Percentiles rank a stretch among this genome's conserved stretches.
These are phyloP conservation scores for rat (Rattus norvegicus) DNA, from an alignment of 2,113 vertebrate genomes.

Conservation along the genomic window GRCr8 NC_086024.1:52056001-52056500, in stretches of 20 bases:
- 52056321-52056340: fast-evolving
- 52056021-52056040: neutral
- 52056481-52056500: neutral
- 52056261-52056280: fast-evolving
- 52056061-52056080: neutral
- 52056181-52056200: neutral
- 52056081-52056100: neutral
- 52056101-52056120: neutral
- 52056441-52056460: neutral
- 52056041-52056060: neutral
- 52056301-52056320: fast-evolving
- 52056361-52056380: neutral
- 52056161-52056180: neutral
- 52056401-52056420: neutral
- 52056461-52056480: neutral
- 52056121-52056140: neutral
- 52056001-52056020: neutral
- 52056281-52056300: fast-evolving
- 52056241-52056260: fast-evolving
- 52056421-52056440: neutral
- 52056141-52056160: neutral
- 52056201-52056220: constrained; percentile 8
- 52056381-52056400: fast-evolving
- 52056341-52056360: fast-evolving
- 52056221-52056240: neutral